Percentiles rank a stretch among this genome's conserved stretches.
These are phyloP conservation scores for Lycodopsis pacificus DNA, from an alignment of 2,797 vertebrate species.

Conservation along the genomic window DNA sequence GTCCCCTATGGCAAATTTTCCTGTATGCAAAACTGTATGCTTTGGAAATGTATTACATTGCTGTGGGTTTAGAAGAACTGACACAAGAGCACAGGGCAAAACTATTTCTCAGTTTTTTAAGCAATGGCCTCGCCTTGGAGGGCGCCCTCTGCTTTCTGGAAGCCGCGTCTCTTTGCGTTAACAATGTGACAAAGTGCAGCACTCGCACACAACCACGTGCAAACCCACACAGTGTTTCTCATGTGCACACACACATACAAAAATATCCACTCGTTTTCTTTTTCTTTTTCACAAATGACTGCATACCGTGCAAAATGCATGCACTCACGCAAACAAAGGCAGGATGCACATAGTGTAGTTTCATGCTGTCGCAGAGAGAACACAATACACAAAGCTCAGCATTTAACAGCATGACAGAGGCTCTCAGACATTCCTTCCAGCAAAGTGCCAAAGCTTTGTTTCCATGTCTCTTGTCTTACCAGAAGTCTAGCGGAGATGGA, in stretches of 20 bases:
- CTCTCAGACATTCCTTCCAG: constrained; percentile 53
- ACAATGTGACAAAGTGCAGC: constrained; percentile 40
- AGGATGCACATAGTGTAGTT: constrained; percentile 40
- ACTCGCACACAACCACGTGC: constrained; percentile 16
- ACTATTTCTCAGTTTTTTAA: constrained; percentile 14
- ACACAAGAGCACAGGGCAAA: background rate
- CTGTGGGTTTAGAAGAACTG: background rate
- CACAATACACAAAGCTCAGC: constrained; percentile 52
- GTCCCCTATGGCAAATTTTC: constrained; percentile 1
- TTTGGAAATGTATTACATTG: constrained; percentile 4
- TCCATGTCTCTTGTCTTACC: constrained; percentile 59
- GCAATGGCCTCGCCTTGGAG: constrained; percentile 26
- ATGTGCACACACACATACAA: constrained; percentile 2
- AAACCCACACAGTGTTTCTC: background rate
- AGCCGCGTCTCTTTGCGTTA: constrained; percentile 40
- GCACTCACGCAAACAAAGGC: constrained; percentile 42
- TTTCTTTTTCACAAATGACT: constrained; percentile 9
- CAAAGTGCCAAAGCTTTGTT: constrained; percentile 62
- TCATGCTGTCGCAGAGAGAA: constrained; percentile 37
- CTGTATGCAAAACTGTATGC: background rate
- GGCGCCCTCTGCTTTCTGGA: constrained; percentile 23
- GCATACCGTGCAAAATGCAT: constrained; percentile 15
- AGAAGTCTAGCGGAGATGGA: constrained; percentile 59
- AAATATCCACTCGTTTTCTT: constrained; percentile 12
- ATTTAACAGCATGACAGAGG: constrained; percentile 62